Evolutionary conservation across 2,888 invertebrate genomes (phyloP).

Genomic region (Carabus problematicus): DNA sequence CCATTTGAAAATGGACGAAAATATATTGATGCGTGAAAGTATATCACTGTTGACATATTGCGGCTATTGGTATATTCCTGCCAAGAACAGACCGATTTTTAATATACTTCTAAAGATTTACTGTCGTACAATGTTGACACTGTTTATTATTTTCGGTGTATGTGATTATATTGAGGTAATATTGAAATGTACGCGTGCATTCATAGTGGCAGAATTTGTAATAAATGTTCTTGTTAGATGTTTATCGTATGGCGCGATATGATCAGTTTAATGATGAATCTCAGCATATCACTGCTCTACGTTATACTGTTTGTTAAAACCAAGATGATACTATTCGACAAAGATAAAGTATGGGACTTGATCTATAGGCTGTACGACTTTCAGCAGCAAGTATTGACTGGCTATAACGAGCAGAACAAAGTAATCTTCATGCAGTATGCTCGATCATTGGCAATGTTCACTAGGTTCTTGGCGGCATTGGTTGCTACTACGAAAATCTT

Average conservation of each 20-base stretch:
- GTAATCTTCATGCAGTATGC: neutral
- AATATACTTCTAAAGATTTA: too few relatives aligned
- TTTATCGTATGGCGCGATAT: neutral
- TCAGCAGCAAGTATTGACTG: neutral
- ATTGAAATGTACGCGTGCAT: too few relatives aligned
- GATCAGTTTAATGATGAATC: neutral
- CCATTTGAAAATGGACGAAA: too few relatives aligned
- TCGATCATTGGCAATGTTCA: neutral
- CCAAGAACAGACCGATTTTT: too few relatives aligned
- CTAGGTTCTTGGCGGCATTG: neutral
- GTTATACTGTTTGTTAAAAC: neutral
- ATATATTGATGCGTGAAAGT: too few relatives aligned
- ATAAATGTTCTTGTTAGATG: neutral
- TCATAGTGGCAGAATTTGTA: too few relatives aligned
- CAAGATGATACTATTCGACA: neutral
- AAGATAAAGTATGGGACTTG: neutral
- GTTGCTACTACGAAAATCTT: neutral
- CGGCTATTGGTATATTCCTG: too few relatives aligned
- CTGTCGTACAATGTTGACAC: too few relatives aligned
- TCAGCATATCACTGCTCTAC: conserved; percentile 2
- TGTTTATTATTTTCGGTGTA: too few relatives aligned
- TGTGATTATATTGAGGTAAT: too few relatives aligned
- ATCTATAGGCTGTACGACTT: neutral
- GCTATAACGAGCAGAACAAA: neutral
- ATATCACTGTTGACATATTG: too few relatives aligned